Evolutionary conservation across 2,113 vertebrate genomes (phyloP).

Genomic region (Delphinus delphis): DNA sequence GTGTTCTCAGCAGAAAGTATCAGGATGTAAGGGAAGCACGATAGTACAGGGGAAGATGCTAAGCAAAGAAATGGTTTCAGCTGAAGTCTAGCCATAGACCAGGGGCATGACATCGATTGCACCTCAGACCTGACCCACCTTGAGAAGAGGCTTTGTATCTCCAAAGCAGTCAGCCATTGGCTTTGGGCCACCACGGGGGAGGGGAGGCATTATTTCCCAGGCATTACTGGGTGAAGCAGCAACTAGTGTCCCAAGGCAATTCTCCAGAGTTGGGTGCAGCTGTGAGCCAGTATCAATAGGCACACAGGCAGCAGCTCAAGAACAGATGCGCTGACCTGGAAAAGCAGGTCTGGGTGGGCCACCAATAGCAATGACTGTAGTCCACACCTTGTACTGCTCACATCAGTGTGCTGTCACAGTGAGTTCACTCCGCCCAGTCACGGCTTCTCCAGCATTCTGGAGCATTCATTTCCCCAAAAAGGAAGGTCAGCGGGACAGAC

Average conservation of each 20-base stretch:
- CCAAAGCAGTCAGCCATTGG: neutral
- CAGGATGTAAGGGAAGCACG: neutral
- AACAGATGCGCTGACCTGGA: neutral
- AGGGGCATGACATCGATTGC: neutral
- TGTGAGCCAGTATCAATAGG: neutral
- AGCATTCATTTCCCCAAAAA: neutral
- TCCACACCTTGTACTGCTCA: neutral
- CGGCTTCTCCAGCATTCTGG: neutral
- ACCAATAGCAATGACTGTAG: neutral
- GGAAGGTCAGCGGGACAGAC: neutral
- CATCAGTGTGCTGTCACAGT: neutral
- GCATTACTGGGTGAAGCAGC: neutral
- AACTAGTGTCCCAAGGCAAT: neutral
- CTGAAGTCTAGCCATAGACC: neutral
- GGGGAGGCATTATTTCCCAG: neutral
- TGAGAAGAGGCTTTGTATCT: neutral
- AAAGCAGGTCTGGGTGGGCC: neutral
- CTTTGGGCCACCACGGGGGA: neutral
- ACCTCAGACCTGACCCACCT: neutral
- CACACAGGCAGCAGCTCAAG: neutral
- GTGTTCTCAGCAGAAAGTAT: neutral
- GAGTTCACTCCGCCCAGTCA: neutral
- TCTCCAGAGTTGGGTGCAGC: neutral
- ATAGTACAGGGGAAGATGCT: neutral
- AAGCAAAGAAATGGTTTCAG: neutral